Percentiles rank a stretch among this genome's conserved stretches.
phyloP scores from a whole-genome alignment of 2,888 invertebrate species.

The Agonum fuliginosum region DNA sequence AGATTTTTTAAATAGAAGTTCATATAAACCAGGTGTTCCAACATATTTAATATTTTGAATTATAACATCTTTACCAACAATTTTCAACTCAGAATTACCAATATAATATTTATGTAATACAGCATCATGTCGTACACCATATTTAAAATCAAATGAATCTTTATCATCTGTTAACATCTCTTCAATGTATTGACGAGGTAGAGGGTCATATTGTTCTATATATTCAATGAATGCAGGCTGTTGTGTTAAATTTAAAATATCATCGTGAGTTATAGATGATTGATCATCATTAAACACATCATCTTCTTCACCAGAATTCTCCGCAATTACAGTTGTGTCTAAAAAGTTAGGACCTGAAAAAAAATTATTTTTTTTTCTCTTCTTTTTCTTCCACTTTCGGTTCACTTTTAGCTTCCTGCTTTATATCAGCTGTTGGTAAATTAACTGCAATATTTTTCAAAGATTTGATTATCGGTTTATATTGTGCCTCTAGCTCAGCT shows the following conservation, averaged over 20 bases:
- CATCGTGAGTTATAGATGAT: too few species aligned
- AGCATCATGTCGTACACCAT: constrained; percentile 16
- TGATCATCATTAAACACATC: neutral
- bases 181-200: too few species aligned
- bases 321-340: neutral
- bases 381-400: too few species aligned
- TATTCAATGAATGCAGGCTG: neutral
- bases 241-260: too few species aligned
- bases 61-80: constrained; percentile 52
- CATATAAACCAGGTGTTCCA: constrained; percentile 57
- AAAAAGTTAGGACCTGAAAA: too few species aligned
- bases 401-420: too few species aligned
- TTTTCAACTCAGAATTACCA: constrained; percentile 1
- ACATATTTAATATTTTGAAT: constrained; percentile 35
- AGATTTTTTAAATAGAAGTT: constrained; percentile 60
- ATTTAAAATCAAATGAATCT: constrained; percentile 27
- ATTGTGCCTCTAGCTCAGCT: too few species aligned
- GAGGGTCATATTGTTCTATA: neutral
- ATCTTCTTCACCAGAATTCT: neutral
- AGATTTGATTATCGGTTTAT: too few species aligned
- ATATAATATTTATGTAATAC: neutral
- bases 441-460: too few species aligned
- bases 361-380: too few species aligned
- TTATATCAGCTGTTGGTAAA: too few species aligned
- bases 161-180: constrained; percentile 7